Evolutionary conservation across 2,888 invertebrate genomes (phyloP).

Genomic region (Lepidochitona cinerea): DNA sequence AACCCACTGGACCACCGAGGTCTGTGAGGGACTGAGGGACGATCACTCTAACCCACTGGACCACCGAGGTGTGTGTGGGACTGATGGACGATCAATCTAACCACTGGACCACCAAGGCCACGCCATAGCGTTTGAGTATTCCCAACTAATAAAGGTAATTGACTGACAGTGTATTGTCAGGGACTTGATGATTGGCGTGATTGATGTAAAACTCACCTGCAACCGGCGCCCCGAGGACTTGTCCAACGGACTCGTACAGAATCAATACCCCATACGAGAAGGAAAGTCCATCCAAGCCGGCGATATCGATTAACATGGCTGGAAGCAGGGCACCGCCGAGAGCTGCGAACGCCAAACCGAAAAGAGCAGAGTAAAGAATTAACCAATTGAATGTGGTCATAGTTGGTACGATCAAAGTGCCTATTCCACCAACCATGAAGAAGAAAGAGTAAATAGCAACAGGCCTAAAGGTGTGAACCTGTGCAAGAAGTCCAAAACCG

Average conservation of each 20-base stretch:
- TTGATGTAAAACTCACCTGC: constrained; percentile 12
- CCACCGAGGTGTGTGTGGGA: too few species aligned
- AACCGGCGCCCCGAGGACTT: constrained; percentile 8
- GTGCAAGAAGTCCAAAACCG: background rate
- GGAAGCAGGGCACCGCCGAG: constrained; percentile 12
- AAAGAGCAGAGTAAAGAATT: background rate
- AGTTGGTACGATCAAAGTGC: background rate
- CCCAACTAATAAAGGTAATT: too few species aligned
- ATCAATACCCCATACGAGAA: constrained; percentile 10
- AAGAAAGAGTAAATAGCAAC: background rate
- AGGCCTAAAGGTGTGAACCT: background rate
- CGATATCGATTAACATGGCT: background rate
- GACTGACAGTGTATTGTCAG: too few species aligned
- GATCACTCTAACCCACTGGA: too few species aligned
- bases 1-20: too few species aligned
- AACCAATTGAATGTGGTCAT: background rate
- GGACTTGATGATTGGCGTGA: too few species aligned
- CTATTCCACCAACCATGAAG: background rate
- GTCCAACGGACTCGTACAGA: constrained; percentile 4
- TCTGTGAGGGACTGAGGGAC: too few species aligned
- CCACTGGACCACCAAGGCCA: too few species aligned
- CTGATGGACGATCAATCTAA: too few species aligned
- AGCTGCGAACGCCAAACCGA: constrained; percentile 4
- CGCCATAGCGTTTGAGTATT: too few species aligned
- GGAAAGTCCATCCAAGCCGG: constrained; percentile 8